Evolutionary conservation across 2,113 vertebrate species (phyloP).

Genomic region (Epinephelus cyanopodus): DNA sequence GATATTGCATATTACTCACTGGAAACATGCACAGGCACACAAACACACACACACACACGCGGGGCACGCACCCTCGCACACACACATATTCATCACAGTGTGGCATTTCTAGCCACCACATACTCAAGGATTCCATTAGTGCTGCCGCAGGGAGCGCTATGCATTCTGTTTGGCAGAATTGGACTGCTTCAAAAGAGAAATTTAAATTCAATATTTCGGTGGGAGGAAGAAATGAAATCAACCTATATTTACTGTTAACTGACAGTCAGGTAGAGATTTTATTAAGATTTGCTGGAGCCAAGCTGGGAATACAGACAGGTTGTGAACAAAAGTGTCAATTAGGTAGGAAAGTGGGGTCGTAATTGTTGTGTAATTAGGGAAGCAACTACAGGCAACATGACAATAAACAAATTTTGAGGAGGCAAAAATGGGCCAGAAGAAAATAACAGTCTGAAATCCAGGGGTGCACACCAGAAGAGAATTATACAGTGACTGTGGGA

Average conservation of each 20-base stretch:
- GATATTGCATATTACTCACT: slow-evolving; percentile 48
- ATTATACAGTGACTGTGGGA: slow-evolving; percentile 41
- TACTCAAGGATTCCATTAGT: slow-evolving; percentile 74
- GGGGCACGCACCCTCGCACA: slow-evolving; percentile 2
- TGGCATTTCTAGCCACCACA: slow-evolving; percentile 55
- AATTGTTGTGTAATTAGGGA: slow-evolving; percentile 57
- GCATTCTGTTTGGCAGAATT: slow-evolving; percentile 62
- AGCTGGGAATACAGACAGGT: slow-evolving; percentile 16
- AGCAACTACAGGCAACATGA: slow-evolving; percentile 31
- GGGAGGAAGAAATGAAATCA: slow-evolving; percentile 61
- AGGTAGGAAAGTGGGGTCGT: slow-evolving; percentile 44
- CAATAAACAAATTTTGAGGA: slow-evolving; percentile 43
- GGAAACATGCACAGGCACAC: slow-evolving; percentile 6
- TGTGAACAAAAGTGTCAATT: slow-evolving; percentile 49
- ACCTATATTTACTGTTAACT: slow-evolving; percentile 48
- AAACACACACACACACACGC: not conserved
- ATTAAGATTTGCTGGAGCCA: slow-evolving; percentile 31
- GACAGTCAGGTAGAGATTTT: slow-evolving; percentile 57
- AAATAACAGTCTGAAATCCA: slow-evolving; percentile 31
- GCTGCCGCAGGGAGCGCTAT: slow-evolving; percentile 39
- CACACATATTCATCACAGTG: slow-evolving; percentile 58
- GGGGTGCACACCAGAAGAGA: slow-evolving; percentile 1
- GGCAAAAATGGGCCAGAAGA: slow-evolving; percentile 26
- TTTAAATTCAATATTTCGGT: slow-evolving; percentile 61
- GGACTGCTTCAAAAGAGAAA: slow-evolving; percentile 67